phyloP scores from a whole-genome alignment of 2,113 vertebrate genomes.

The Leptobrachium leishanense region DNA sequence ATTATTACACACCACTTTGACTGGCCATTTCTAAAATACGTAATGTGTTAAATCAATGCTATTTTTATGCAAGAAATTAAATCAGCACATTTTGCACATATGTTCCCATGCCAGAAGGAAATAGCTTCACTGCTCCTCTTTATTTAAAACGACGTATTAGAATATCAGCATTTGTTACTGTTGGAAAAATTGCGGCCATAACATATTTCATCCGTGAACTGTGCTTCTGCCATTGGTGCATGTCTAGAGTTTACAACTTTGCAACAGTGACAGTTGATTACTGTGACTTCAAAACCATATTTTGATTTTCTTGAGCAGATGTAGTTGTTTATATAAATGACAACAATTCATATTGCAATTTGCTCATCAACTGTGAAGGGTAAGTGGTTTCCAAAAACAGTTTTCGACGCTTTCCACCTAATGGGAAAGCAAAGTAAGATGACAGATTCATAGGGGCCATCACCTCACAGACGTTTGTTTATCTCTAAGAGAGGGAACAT shows the following conservation, averaged over 20 bases:
- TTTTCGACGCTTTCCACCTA: no score
- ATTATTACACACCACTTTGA: no score
- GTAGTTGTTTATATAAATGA: neutral
- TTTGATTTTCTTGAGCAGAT: neutral
- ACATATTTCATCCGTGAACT: constrained; percentile 14
- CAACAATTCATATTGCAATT: neutral
- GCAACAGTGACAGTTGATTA: no score
- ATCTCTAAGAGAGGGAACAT: no score
- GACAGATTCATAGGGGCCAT: no score
- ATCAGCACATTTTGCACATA: constrained; percentile 27
- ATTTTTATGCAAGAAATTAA: no score
- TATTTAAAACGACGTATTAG: constrained; percentile 27
- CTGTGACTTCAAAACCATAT: neutral
- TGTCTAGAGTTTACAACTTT: constrained; percentile 1
- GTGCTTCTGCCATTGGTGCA: constrained; percentile 2
- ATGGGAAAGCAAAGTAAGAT: no score
- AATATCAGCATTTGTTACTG: constrained; percentile 37
- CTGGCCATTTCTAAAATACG: no score
- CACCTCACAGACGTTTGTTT: no score
- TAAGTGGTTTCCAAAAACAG: neutral
- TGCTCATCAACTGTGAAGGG: neutral
- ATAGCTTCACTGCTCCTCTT: constrained; percentile 35
- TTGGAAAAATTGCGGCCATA: constrained; percentile 9
- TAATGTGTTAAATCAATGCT: no score
- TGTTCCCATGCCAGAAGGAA: constrained; percentile 34